A percentile compares a stretch with the other conserved stretches of the same genome.
Evolutionary conservation across 2,888 invertebrate genomes (phyloP).

Genomic region (Tigriopus californicus): DNA sequence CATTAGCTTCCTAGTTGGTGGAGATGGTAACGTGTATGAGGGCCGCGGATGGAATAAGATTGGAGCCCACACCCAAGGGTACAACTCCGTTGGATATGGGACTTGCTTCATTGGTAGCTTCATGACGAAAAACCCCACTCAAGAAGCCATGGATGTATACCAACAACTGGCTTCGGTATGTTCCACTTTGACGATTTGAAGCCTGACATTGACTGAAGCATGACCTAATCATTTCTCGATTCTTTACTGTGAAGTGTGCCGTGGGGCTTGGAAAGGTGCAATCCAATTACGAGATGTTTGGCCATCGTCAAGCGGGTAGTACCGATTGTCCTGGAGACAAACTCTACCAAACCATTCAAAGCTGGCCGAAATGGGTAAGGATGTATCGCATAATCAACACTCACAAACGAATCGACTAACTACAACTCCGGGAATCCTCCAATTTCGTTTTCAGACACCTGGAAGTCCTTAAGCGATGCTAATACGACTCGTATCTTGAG

Average conservation of each 20-base stretch:
- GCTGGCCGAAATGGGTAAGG: constrained; percentile 1
- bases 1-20: background rate
- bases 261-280: background rate
- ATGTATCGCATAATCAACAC: no score
- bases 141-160: background rate
- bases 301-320: background rate
- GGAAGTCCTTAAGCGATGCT: no score
- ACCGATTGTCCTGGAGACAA: background rate
- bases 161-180: background rate
- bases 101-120: background rate
- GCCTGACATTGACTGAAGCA: no score
- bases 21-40: constrained; percentile 1
- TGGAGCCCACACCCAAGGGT: background rate
- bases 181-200: background rate
- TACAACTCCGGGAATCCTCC: no score
- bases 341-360: background rate
- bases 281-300: background rate
- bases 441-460: no score
- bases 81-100: background rate
- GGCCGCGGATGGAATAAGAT: background rate
- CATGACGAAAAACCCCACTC: background rate
- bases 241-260: background rate
- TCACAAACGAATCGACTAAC: no score
- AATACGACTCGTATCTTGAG: no score
- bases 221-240: no score